Conservation (phyloP, 1,140 invertebrate genomes). For the Olivierus martensii region DNA sequence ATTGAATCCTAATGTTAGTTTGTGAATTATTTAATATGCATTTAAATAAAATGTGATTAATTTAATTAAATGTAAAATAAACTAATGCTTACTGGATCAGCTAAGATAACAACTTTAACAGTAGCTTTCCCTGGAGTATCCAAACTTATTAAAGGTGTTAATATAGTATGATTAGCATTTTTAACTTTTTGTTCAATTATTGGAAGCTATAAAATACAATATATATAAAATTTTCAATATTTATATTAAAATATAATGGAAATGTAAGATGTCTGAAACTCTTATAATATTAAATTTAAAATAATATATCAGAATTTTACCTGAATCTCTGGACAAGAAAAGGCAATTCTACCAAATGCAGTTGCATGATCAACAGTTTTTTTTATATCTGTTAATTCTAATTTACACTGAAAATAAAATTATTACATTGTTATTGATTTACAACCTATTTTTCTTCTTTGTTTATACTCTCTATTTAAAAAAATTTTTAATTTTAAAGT, state of each 20-base stretch:
- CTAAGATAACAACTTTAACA: slow-evolving; percentile 87
- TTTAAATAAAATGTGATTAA: too few species aligned
- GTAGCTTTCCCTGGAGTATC: slow-evolving; percentile 94
- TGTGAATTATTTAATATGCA: too few species aligned
- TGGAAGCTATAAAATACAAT: slow-evolving; percentile 37
- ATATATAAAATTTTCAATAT: background rate
- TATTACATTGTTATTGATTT: too few species aligned
- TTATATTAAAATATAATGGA: background rate
- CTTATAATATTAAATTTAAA: background rate
- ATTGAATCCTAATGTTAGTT: too few species aligned
- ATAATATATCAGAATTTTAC: slow-evolving; percentile 10
- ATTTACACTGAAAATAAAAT: slow-evolving; percentile 34
- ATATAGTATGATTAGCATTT: slow-evolving; percentile 53
- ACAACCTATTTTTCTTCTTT: too few species aligned
- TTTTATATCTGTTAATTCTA: slow-evolving; percentile 47
- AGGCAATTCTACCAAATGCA: slow-evolving; percentile 90
- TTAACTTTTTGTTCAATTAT: slow-evolving; percentile 58
- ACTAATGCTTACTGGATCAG: slow-evolving; percentile 69
- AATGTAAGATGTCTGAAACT: background rate
- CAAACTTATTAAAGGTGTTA: slow-evolving; percentile 74
- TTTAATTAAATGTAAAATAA: too few species aligned
- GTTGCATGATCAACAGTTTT: slow-evolving; percentile 63
- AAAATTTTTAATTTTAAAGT: too few species aligned
- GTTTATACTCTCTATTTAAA: too few species aligned
- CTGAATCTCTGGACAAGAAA: slow-evolving; percentile 61